phyloP scores from a whole-genome alignment of 2,113 vertebrate species.

The Microtus pennsylvanicus region DNA sequence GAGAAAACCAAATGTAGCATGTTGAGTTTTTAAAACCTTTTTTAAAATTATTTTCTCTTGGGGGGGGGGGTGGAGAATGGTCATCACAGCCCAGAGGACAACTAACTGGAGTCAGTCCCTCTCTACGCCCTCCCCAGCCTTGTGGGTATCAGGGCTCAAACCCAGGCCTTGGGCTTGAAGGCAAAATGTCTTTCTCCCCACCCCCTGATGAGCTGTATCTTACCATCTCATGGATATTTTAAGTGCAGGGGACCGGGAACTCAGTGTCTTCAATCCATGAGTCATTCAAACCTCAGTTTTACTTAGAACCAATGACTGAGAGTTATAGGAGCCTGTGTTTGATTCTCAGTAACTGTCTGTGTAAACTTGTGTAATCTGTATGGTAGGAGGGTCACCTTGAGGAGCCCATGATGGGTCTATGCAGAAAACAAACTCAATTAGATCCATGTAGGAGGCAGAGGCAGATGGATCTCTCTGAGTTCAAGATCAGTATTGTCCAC shows the following conservation, averaged over 20 bases:
- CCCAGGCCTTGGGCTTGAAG: background rate
- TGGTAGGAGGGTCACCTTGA: background rate
- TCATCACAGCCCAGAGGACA: background rate
- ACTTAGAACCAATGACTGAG: background rate
- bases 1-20: background rate
- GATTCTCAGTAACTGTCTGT: background rate
- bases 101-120: too few relatives aligned
- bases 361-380: background rate
- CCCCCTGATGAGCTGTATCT: background rate
- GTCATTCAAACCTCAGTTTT: background rate
- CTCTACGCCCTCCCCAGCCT: rapidly evolving
- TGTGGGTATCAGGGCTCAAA: background rate
- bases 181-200: background rate
- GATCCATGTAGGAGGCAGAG: background rate
- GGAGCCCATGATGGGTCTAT: too few relatives aligned
- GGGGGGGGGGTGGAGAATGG: background rate
- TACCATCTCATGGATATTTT: background rate
- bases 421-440: background rate
- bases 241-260: too few relatives aligned
- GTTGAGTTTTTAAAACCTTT: background rate
- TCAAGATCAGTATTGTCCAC: background rate
- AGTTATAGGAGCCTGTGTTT: background rate
- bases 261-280: background rate
- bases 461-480: background rate
- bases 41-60: background rate